Base-by-base conservation (phyloP, 2,888 invertebrate genomes). In the Luffia ferchaultella region DNA sequence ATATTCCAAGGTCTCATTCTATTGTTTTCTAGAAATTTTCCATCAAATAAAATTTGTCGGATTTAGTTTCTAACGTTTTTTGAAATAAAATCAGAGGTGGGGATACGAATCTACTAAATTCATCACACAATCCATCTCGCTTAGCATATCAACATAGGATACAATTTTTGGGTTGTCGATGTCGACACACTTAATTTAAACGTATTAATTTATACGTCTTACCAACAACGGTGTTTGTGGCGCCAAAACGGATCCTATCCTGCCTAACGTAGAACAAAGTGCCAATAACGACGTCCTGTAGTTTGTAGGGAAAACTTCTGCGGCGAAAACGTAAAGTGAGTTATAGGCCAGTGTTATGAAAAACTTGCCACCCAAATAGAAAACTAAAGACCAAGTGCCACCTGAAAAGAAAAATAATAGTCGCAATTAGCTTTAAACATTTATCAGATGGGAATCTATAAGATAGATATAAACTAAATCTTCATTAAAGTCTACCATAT, bases 221-320 rank as follows among this genome's bases (percentile, higher is more conserved):
- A 90, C 90, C 77, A 90, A 60, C 56, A 90, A 72, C 30, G 89
- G 89, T 42, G 89, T 89, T 62, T 88, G 89, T 2, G 90, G 90
- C 3, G 90, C 88, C 15, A 89, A 69, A 60, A 89, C 86, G 0
- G 89, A 89, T 1, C 90, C 90, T 55, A 87, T 85, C 53, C 90
- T 77, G 5, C 90, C 90, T 46, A 89, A 84, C 60, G 89, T 90
- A n/a, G 89, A 90, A 62, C 89, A 89, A 54, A 86, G 82, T 1
- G 89, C 89, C 57, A 90, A 73, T 48, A 90, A 63, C 0, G 89
- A 87, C 12, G 90, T 89, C 49, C 90, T 76, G 55, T 89, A 79
- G 57, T 86, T 87, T 0, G 90, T 90, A 0, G 90, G 90, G 62
- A 90, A 90, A 52, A 90, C 85, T 70, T 90, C 90, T 12, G 89